Evolutionary conservation across 2,113 vertebrate genomes (phyloP), one percentile per base, ranked within the genome.

Genomic region (Oxyruncus cristatus): DNA sequence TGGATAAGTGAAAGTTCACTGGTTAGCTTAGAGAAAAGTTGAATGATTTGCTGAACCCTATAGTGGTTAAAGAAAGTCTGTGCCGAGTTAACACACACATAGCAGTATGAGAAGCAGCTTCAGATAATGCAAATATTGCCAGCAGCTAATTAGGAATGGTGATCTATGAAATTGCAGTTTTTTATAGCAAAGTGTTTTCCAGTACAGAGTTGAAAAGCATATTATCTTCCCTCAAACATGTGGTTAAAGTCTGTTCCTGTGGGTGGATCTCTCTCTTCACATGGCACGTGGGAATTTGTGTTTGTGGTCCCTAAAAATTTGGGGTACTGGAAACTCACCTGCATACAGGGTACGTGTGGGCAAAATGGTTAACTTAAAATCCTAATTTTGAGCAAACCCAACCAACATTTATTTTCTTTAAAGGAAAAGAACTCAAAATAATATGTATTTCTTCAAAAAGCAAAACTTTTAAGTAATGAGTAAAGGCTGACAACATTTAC

Each of bases 131-230:
- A 47, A 8, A n/a, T 87, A 26, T 49, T 82, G 42, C 61, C 50
- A 63, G 26, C 20, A 82, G 33, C 58, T 79, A 22, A 44, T 88
- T 65, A 32, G 53, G 26, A 76, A 73, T 24, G 21, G 17, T 39
- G 18, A n/a, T 55, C 11, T 59, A 8, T 49, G 63, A 73, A 77
- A 28, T 37, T 0, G 0, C 46, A 7, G 23, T 14, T 1, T 26
- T 73, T 82, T 24, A 24, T 37, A 78, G 78, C 10, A 14, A 30
- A 79, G 2, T 59, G 14, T 62, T 92, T 88, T 70, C n/a, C 19
- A 26, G 32, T 72, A 8, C 8, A 44, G 49, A 14, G 7, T 56
- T 82, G 62, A 56, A 72, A 85, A 65, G 20, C 5, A 2, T 28
- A 5, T 39, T 61, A 28, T 37, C 66, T 61, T 66, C 32, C 32